phyloP scores from a whole-genome alignment of 2,113 vertebrate genomes.

The Sus scrofa region DNA sequence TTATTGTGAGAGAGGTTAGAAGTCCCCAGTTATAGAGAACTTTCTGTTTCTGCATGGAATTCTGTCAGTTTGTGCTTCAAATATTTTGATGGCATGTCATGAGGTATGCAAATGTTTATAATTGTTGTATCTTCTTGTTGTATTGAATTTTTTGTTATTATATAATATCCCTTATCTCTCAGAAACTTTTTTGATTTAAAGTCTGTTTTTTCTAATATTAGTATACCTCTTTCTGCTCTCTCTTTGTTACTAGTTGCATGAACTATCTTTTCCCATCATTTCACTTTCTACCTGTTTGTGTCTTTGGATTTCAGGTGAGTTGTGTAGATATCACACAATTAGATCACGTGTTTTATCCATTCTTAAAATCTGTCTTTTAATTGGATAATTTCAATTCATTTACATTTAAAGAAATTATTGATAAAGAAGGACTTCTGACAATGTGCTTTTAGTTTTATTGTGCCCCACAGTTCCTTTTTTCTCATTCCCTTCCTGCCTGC shows the following conservation, averaged over 20 bases:
- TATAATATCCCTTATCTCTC: neutral
- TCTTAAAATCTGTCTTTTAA: neutral
- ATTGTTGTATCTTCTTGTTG: neutral
- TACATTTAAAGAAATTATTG: neutral
- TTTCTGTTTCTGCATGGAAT: neutral
- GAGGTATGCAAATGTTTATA: neutral
- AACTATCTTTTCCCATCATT: neutral
- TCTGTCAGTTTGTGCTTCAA: neutral
- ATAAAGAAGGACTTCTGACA: neutral
- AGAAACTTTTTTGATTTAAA: neutral
- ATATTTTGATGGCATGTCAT: neutral
- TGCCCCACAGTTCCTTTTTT: neutral
- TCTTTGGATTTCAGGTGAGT: neutral
- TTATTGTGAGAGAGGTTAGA: neutral
- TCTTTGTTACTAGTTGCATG: neutral
- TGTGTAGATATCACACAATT: neutral
- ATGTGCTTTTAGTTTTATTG: neutral
- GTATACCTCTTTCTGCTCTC: neutral
- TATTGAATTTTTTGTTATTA: neutral
- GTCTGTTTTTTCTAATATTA: neutral
- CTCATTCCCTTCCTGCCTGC: neutral
- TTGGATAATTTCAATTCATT: neutral
- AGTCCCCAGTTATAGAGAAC: neutral
- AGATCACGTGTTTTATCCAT: neutral
- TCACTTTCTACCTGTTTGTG: neutral